Evolutionary conservation across 2,888 invertebrate species (phyloP).

Genomic region (Stenotaenia linearis): DNA sequence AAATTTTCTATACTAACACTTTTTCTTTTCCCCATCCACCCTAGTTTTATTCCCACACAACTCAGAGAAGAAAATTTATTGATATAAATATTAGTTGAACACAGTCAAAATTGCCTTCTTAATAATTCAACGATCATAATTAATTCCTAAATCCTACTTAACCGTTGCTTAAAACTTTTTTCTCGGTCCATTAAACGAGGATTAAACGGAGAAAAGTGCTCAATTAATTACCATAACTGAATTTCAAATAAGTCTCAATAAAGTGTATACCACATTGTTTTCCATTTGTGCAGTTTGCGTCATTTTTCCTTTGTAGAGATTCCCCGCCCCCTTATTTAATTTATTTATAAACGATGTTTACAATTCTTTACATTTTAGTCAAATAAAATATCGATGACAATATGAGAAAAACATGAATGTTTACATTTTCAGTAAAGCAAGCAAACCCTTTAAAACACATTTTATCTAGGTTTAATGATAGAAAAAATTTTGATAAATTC

Average conservation of each 20-base stretch:
- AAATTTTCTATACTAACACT: constrained; percentile 20
- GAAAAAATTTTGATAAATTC: too few species aligned
- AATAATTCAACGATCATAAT: neutral
- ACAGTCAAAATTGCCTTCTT: neutral
- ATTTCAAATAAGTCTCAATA: neutral
- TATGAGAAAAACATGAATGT: too few species aligned
- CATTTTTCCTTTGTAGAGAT: too few species aligned
- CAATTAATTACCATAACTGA: constrained; percentile 12
- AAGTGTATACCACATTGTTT: neutral
- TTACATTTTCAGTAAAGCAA: too few species aligned
- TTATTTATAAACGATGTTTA: too few species aligned
- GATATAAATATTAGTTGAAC: neutral
- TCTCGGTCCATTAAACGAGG: neutral
- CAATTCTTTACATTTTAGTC: too few species aligned
- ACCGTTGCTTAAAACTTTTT: neutral
- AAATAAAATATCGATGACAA: too few species aligned
- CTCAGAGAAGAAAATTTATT: neutral
- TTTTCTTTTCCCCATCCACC: neutral
- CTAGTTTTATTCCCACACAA: neutral
- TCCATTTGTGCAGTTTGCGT: neutral
- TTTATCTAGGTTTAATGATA: too few species aligned
- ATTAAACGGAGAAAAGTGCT: neutral
- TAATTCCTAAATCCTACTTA: neutral
- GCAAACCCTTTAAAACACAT: too few species aligned
- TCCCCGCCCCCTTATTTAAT: neutral